These are phyloP conservation scores for Protaetia brevitarsis DNA, from an alignment of 1,140 invertebrate genomes.

Conservation along the genomic window DNA sequence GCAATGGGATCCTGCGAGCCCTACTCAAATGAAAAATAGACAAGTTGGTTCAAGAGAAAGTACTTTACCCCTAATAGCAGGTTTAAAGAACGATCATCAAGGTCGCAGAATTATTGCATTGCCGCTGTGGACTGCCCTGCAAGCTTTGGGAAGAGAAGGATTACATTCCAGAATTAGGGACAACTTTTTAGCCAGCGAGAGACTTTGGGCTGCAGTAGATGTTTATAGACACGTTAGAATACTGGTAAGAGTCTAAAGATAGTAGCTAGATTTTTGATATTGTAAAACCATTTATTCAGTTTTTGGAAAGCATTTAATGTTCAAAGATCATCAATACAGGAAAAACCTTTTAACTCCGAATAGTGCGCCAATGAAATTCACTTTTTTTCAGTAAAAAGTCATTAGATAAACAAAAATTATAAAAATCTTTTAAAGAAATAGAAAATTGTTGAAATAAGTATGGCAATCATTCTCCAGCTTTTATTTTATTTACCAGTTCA, in stretches of 20 bases:
- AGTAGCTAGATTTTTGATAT: too few relatives aligned
- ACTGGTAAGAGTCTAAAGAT: conserved; percentile 55
- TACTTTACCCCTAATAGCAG: conserved; percentile 68
- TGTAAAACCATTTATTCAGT: neutral
- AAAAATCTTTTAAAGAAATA: too few relatives aligned
- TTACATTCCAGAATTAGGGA: conserved; percentile 69
- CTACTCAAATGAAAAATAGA: conserved; percentile 44
- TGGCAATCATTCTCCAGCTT: too few relatives aligned
- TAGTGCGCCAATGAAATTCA: too few relatives aligned
- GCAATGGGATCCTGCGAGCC: conserved; percentile 47
- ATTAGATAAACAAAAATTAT: too few relatives aligned
- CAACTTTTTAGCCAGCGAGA: conserved; percentile 73
- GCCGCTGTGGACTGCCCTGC: conserved; percentile 79
- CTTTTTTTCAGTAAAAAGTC: neutral
- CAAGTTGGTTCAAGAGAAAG: conserved; percentile 60
- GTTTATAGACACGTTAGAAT: conserved; percentile 69
- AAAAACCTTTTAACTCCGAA: too few relatives aligned
- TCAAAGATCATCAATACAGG: too few relatives aligned
- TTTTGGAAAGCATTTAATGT: neutral
- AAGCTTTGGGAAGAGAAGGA: conserved; percentile 72
- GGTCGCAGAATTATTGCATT: conserved; percentile 68
- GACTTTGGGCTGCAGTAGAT: conserved; percentile 68
- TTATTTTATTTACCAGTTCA: too few relatives aligned
- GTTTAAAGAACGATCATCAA: conserved; percentile 55
- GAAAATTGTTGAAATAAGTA: too few relatives aligned